phyloP scores from a whole-genome alignment of 2,888 invertebrate species.

The Eumerus sabulonum region DNA sequence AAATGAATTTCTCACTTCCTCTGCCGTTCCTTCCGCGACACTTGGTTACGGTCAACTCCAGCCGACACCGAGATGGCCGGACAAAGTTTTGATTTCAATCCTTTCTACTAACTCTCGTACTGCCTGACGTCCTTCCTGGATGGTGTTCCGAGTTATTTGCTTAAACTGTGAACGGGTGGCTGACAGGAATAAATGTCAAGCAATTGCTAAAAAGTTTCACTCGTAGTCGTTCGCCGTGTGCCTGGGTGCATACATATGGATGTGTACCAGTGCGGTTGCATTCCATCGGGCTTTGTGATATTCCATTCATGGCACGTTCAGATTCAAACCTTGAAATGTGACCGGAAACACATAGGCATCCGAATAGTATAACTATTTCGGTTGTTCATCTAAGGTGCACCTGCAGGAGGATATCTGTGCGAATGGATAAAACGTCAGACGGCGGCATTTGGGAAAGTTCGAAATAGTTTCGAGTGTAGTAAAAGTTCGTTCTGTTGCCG shows the following conservation, averaged over 20 bases:
- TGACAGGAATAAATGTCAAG: conserved; percentile 46
- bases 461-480: background rate
- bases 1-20: conserved; percentile 6
- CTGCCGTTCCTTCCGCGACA: conserved; percentile 8
- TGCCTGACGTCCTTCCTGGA: conserved; percentile 29
- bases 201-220: conserved; percentile 41
- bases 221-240: conserved; percentile 25
- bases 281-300: conserved; percentile 28
- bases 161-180: background rate
- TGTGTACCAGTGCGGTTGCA: conserved; percentile 19
- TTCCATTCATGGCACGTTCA: conserved; percentile 55
- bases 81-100: conserved; percentile 58
- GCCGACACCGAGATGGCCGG: conserved; percentile 5
- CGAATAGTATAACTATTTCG: no score
- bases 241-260: conserved; percentile 6
- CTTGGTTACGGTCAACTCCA: conserved; percentile 32
- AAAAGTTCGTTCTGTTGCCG: no score
- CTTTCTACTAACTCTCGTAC: conserved; percentile 21
- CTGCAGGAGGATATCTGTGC: no score
- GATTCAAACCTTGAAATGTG: conserved; percentile 58
- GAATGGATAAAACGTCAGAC: no score
- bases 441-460: background rate
- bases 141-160: conserved; percentile 15
- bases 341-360: conserved; percentile 42
- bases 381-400: no score